Evolutionary conservation across 2,113 vertebrate species (phyloP).

Genomic region (Brachypodius melanocephalos): DNA sequence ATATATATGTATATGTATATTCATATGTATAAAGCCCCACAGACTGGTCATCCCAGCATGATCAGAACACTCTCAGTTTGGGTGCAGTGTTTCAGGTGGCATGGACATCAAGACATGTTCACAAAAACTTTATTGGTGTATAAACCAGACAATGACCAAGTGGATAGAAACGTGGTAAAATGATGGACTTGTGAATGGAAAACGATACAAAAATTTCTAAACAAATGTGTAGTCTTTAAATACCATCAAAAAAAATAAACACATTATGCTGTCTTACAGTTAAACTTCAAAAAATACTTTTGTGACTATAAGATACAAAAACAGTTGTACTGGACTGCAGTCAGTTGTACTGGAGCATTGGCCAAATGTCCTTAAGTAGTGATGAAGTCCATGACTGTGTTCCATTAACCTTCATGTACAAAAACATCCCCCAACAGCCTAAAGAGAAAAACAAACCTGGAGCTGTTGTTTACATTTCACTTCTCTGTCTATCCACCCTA

Average conservation of each 20-base stretch:
- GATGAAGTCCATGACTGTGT: neutral
- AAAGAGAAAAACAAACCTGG: conserved; percentile 55
- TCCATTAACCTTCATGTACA: conserved; percentile 29
- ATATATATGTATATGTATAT: no score
- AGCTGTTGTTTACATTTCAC: conserved; percentile 60
- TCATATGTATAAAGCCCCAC: no score
- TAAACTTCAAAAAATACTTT: neutral
- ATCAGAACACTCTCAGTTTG: neutral
- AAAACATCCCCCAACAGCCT: conserved; percentile 21
- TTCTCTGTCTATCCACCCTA: neutral
- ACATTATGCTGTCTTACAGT: neutral
- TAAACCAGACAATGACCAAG: neutral
- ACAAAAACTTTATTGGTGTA: neutral
- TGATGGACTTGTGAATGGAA: neutral
- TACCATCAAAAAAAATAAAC: neutral
- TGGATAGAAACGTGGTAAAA: neutral
- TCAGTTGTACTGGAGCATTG: neutral
- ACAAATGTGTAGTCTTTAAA: neutral
- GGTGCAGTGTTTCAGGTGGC: neutral
- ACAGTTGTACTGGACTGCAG: neutral
- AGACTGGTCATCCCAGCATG: rapidly evolving
- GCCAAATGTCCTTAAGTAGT: neutral
- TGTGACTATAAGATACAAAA: neutral
- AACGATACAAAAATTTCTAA: neutral
- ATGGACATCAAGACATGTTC: neutral